These are phyloP conservation scores for Mareca strepera DNA, from an alignment of 2,797 vertebrate genomes.

Conservation along the genomic window DNA sequence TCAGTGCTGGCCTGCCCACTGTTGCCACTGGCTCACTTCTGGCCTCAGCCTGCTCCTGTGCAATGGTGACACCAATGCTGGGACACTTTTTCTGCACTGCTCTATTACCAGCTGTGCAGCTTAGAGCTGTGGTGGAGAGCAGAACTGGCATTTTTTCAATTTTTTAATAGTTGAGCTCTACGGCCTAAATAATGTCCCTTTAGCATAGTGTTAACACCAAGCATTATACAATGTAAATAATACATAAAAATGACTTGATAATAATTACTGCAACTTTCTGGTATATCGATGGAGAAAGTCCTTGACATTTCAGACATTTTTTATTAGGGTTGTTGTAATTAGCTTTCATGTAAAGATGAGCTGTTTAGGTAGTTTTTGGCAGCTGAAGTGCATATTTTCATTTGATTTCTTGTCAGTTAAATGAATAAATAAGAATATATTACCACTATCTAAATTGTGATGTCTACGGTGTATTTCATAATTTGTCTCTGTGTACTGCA, in stretches of 20 bases:
- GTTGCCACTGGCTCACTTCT: background rate
- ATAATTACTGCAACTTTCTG: background rate
- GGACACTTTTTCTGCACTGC: background rate
- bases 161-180: background rate
- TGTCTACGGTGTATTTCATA: background rate
- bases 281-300: background rate
- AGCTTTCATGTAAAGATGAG: slow-evolving; percentile 1
- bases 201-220: background rate
- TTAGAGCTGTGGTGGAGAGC: background rate
- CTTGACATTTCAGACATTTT: slow-evolving; percentile 10
- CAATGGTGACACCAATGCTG: background rate
- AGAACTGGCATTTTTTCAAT: background rate
- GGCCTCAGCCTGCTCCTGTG: background rate
- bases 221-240: background rate
- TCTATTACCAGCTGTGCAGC: too few species aligned
- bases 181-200: background rate
- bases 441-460: background rate
- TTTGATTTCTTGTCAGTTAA: background rate
- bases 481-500: background rate
- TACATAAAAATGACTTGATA: background rate
- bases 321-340: background rate
- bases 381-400: background rate
- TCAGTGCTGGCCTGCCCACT: background rate
- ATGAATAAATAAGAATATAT: background rate
- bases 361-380: background rate